Evolutionary conservation across 1,140 invertebrate genomes (phyloP).

Genomic region (Penaeus japonicus): DNA sequence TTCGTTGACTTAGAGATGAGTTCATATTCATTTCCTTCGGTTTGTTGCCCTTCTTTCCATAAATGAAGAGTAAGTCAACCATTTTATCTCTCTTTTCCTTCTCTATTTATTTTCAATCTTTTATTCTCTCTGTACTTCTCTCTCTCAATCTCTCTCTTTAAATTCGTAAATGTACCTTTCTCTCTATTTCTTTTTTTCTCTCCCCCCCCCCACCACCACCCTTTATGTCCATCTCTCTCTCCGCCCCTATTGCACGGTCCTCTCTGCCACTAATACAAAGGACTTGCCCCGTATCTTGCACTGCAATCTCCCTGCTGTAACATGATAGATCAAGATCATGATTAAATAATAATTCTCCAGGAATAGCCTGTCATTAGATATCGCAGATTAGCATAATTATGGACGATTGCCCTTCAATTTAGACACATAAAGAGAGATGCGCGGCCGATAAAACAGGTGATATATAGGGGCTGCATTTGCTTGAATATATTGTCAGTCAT

Average conservation of each 20-base stretch:
- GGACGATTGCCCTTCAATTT: slow-evolving; percentile 36
- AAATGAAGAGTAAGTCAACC: too few relatives aligned
- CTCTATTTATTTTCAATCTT: background rate
- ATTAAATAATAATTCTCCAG: slow-evolving; percentile 8
- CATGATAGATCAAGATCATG: slow-evolving; percentile 7
- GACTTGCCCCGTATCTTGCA: too few relatives aligned
- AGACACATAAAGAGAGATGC: slow-evolving; percentile 35
- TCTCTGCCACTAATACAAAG: background rate
- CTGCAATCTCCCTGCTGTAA: background rate
- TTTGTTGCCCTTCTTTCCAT: too few relatives aligned
- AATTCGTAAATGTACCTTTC: too few relatives aligned
- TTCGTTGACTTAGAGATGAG: too few relatives aligned
- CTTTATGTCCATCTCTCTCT: background rate
- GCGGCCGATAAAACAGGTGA: slow-evolving; percentile 33
- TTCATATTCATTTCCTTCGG: too few relatives aligned
- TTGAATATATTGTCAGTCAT: slow-evolving; percentile 33
- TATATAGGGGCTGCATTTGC: slow-evolving; percentile 26
- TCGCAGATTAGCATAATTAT: slow-evolving; percentile 43
- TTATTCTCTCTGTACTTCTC: background rate
- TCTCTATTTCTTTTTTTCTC: background rate
- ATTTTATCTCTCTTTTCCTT: background rate
- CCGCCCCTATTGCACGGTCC: background rate
- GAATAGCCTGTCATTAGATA: slow-evolving; percentile 29
- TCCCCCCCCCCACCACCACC: background rate
- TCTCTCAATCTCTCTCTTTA: background rate